Percentiles rank a stretch among this genome's conserved stretches.
phyloP scores from a whole-genome alignment of 2,888 invertebrate species.

The Tenthredo mesomela region DNA sequence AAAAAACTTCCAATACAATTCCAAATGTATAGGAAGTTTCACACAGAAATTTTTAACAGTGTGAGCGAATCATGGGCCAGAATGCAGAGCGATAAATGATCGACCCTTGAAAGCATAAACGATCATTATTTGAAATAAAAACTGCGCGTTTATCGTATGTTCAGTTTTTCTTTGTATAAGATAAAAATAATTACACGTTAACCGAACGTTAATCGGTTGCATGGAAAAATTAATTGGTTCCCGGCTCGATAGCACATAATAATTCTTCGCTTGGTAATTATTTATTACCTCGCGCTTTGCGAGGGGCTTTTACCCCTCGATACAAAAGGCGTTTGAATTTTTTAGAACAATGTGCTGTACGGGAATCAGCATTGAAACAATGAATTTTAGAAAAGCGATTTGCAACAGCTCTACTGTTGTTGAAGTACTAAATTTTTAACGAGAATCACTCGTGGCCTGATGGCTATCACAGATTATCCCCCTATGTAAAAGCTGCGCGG shows the following conservation, averaged over 20 bases:
- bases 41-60: too few relatives aligned
- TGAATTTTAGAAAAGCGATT: background rate
- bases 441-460: background rate
- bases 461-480: background rate
- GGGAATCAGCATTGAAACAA: conserved; percentile 13
- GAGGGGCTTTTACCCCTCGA: conserved; percentile 8
- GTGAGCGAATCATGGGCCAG: background rate
- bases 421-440: background rate
- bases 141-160: background rate
- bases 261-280: conserved; percentile 8
- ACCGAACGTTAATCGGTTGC: conserved; percentile 20
- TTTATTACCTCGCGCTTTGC: conserved; percentile 12
- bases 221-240: conserved; percentile 2
- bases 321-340: conserved; percentile 40
- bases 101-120: background rate
- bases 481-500: too few relatives aligned
- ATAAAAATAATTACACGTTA: conserved; percentile 6
- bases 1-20: too few relatives aligned
- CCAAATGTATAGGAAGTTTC: too few relatives aligned
- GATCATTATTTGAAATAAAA: background rate
- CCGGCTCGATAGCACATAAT: conserved; percentile 23
- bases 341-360: conserved; percentile 15
- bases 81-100: background rate
- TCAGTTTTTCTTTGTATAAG: background rate
- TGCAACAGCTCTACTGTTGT: background rate